Percentiles rank a stretch among this genome's conserved stretches.
Conservation (phyloP, 2,888 invertebrate species). For the Thumatha senex region DNA sequence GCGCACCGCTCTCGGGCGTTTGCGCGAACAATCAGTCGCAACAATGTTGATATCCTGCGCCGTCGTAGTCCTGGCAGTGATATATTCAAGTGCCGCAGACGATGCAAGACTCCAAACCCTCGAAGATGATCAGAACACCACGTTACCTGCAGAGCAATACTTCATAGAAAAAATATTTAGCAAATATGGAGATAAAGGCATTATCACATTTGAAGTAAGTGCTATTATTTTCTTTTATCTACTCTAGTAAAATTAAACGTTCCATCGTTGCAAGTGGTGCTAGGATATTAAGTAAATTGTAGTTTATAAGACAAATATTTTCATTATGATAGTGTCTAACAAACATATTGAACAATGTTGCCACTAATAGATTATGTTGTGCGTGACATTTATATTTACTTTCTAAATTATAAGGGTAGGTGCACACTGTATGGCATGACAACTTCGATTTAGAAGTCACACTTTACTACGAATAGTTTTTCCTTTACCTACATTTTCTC, state of each 20-base stretch:
- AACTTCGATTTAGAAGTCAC: neutral
- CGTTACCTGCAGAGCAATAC: conserved; percentile 68
- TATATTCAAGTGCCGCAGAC: conserved; percentile 41
- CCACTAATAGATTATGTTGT: neutral
- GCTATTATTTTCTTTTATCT: conserved; percentile 12
- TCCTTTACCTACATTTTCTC: conserved; percentile 53
- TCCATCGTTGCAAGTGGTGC: neutral
- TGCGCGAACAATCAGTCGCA: conserved; percentile 56
- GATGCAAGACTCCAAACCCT: conserved; percentile 33
- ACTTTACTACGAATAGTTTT: conserved; percentile 33
- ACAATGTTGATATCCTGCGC: conserved; percentile 64
- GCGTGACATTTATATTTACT: neutral
- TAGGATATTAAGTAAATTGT: neutral
- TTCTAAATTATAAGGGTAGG: neutral
- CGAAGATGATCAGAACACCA: conserved; percentile 45
- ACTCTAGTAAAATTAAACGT: conserved; percentile 5
- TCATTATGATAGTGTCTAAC: neutral
- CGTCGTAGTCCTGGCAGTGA: conserved; percentile 61
- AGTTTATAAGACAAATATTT: conserved; percentile 1
- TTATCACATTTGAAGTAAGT: conserved; percentile 82
- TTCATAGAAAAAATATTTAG: conserved; percentile 81
- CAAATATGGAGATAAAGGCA: conserved; percentile 82
- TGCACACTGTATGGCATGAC: neutral
- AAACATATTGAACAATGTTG: neutral
- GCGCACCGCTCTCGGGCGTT: conserved; percentile 38